Conservation (phyloP, 2,888 invertebrate species). For the Spialia ferax region DNA sequence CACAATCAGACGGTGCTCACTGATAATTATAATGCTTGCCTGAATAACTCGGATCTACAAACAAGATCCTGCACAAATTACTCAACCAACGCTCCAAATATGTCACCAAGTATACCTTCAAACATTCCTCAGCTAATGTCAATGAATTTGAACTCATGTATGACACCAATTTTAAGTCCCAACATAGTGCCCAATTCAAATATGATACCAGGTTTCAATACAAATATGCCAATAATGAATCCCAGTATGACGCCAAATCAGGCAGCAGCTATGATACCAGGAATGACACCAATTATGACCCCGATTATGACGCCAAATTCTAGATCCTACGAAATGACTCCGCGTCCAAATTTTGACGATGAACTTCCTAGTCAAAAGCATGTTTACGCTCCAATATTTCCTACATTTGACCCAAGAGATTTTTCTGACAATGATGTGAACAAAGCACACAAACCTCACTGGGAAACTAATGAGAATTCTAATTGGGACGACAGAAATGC, state of each 20-base stretch:
- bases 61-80: constrained; percentile 47
- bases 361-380: constrained; percentile 58
- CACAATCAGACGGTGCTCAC: constrained; percentile 46
- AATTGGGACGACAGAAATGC: constrained; percentile 51
- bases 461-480: constrained; percentile 32
- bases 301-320: constrained; percentile 56
- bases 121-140: constrained; percentile 17
- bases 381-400: constrained; percentile 69
- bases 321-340: constrained; percentile 62
- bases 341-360: constrained; percentile 62
- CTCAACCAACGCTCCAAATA: constrained; percentile 32
- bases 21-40: constrained; percentile 53
- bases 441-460: constrained; percentile 22
- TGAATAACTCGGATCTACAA: constrained; percentile 52
- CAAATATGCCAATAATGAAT: constrained; percentile 36
- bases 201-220: constrained; percentile 40
- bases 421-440: constrained; percentile 53
- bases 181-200: constrained; percentile 22
- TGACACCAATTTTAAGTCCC: constrained; percentile 41
- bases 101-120: constrained; percentile 51
- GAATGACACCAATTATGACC: constrained; percentile 41
- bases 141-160: constrained; percentile 14
- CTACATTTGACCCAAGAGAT: constrained; percentile 55
- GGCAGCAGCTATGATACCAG: constrained; percentile 1
- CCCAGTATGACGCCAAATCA: constrained; percentile 39